These are phyloP conservation scores for Neolamprologus fasciatus DNA, from an alignment of 2,113 vertebrate genomes.

Conservation along the genomic window DNA sequence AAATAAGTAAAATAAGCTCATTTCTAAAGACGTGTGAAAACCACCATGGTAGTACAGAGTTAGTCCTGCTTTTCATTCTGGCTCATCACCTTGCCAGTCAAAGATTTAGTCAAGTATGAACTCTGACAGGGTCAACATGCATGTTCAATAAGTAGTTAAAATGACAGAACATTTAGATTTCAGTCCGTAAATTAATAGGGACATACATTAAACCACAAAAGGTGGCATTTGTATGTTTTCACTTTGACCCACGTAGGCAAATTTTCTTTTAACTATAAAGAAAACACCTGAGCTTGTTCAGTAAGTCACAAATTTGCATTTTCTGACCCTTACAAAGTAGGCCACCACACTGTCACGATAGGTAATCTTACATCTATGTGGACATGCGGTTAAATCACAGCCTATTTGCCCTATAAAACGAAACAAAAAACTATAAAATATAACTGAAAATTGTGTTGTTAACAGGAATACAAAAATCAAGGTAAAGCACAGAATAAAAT, in stretches of 20 bases:
- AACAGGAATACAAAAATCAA: not conserved
- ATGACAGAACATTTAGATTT: not conserved
- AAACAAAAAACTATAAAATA: not conserved
- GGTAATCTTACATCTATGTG: accelerated
- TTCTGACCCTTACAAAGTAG: accelerated
- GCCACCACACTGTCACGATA: accelerated
- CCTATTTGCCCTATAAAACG: not conserved
- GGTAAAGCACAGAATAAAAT: not conserved
- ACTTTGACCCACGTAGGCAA: not conserved
- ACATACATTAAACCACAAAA: accelerated
- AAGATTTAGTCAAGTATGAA: accelerated
- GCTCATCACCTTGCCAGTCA: accelerated
- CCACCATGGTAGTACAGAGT: accelerated
- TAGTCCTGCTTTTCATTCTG: not conserved
- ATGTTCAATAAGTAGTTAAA: not conserved
- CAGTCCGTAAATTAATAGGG: accelerated
- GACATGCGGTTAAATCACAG: accelerated
- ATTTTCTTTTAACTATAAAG: not conserved
- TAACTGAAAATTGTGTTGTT: not conserved
- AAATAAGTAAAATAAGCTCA: accelerated
- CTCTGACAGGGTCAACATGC: accelerated
- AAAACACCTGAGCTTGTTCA: not conserved
- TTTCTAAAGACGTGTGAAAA: not conserved
- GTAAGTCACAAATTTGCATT: not conserved
- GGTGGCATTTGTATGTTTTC: accelerated